Conservation (phyloP, 30 jellyfish, hydroid and myxozoan species). For the Clytia hemisphaerica region DNA sequence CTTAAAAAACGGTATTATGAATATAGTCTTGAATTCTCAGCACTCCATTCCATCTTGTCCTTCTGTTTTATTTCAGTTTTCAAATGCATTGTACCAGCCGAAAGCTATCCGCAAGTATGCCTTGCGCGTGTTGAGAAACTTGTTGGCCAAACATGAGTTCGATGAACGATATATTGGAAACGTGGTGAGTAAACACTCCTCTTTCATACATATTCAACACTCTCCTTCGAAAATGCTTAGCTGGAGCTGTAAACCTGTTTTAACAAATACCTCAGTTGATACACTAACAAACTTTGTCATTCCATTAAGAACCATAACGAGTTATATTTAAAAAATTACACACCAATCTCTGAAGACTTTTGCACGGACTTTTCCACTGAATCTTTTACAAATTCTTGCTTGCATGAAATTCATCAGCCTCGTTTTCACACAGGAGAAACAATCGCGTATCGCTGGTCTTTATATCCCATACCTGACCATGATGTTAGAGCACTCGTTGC, state of each 20-base stretch:
- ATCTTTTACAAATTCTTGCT: not conserved
- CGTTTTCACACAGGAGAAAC: slow-evolving; percentile 57
- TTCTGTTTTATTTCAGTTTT: slow-evolving; percentile 36
- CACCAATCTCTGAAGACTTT: too few relatives aligned
- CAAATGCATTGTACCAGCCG: slow-evolving; percentile 86
- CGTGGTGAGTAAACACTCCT: slow-evolving; percentile 1
- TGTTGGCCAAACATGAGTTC: slow-evolving; percentile 84
- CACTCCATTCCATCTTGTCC: too few relatives aligned
- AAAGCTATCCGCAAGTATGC: slow-evolving; percentile 77
- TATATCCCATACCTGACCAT: slow-evolving; percentile 85
- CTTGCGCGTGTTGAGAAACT: slow-evolving; percentile 54
- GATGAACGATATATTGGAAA: slow-evolving; percentile 98
- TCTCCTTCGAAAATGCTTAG: not conserved
- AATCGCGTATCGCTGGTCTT: slow-evolving; percentile 77
- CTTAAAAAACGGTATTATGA: too few relatives aligned
- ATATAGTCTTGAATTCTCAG: too few relatives aligned
- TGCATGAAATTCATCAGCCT: too few relatives aligned
- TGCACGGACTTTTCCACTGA: too few relatives aligned
- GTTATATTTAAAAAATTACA: too few relatives aligned
- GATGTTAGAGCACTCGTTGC: slow-evolving; percentile 92
- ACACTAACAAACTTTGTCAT: not conserved
- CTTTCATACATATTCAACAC: not conserved
- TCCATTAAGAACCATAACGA: not conserved
- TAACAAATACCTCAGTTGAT: too few relatives aligned
- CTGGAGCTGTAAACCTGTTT: not conserved